A percentile compares a stretch with the other conserved stretches of the same genome.
Conservation (phyloP, 2,113 vertebrate species). For the Leucoraja erinaceus region DNA sequence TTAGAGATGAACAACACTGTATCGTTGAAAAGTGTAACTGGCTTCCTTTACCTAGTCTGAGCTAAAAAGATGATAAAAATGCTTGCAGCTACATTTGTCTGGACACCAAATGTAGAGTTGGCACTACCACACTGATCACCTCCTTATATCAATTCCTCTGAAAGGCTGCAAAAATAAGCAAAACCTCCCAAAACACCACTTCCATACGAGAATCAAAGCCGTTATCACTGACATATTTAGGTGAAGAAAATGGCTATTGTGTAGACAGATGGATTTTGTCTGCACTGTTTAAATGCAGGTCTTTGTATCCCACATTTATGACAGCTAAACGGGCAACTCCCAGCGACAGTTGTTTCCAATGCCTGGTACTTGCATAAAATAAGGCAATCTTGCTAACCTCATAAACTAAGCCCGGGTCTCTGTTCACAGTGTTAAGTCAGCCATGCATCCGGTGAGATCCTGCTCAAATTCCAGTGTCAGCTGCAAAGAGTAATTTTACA, state of each 20-base stretch:
- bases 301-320: not conserved
- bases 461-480: not conserved
- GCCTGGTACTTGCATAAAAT: not conserved
- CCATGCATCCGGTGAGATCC: not conserved
- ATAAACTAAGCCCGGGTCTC: not conserved
- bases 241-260: not conserved
- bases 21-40: not conserved
- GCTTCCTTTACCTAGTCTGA: not conserved
- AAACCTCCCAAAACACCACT: not conserved
- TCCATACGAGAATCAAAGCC: not conserved
- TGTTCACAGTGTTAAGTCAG: not conserved
- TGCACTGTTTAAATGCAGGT: not conserved
- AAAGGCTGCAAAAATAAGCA: not conserved
- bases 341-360: not conserved
- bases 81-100: not conserved
- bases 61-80: not conserved
- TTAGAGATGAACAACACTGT: not conserved
- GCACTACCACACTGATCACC: not conserved
- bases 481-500: slow-evolving; percentile 5
- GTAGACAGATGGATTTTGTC: not conserved
- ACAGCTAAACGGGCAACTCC: not conserved
- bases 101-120: not conserved
- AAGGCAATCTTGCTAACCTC: not conserved
- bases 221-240: not conserved
- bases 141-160: slow-evolving; percentile 2